Conservation (phyloP, 2,888 invertebrate genomes). For the Cerastis rubricosa region DNA sequence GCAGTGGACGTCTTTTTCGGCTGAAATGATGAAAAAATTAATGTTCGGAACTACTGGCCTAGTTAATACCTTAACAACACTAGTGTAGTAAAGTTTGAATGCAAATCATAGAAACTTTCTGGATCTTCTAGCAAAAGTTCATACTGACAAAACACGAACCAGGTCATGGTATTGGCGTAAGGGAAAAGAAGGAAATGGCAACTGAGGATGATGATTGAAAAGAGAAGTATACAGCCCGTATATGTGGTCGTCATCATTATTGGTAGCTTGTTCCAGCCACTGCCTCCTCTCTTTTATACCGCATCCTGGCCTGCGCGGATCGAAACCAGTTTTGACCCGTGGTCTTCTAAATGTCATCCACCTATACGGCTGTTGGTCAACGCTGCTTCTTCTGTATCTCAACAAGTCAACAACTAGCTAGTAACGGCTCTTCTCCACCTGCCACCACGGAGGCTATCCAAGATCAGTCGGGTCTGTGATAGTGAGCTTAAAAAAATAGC, state of each 20-base stretch:
- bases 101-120: conserved; percentile 11
- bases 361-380: background rate
- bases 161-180: background rate
- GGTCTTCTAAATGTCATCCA: background rate
- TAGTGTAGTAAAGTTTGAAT: background rate
- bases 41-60: background rate
- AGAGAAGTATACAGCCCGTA: background rate
- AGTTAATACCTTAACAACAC: conserved; percentile 12
- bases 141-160: background rate
- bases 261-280: background rate
- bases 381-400: background rate
- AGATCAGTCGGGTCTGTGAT: background rate
- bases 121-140: background rate
- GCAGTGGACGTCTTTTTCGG: no score
- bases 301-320: background rate
- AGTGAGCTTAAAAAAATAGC: background rate
- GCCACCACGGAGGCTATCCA: background rate
- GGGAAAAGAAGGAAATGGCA: background rate
- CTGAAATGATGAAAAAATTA: no score
- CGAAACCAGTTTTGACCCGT: background rate
- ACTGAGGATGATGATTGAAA: background rate
- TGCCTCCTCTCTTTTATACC: background rate
- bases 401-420: background rate
- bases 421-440: background rate
- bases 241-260: background rate